phyloP scores from a whole-genome alignment of 1,140 invertebrate species.

The Penaeus indicus region DNA sequence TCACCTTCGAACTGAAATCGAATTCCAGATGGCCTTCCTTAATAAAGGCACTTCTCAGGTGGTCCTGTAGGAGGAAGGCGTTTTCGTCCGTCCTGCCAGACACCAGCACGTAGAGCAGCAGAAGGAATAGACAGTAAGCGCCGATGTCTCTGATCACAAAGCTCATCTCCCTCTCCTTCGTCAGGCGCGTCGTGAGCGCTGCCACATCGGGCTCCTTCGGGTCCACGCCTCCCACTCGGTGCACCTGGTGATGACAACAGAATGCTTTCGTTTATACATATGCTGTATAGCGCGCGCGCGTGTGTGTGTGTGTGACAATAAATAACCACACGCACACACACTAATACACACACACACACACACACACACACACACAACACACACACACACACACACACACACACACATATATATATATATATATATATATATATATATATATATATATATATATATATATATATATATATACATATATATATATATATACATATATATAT shows the following conservation, averaged over 20 bases:
- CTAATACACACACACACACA: not conserved
- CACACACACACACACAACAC: not conserved
- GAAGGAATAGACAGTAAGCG: constrained; percentile 70
- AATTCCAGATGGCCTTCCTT: constrained; percentile 38
- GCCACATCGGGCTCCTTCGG: constrained; percentile 12
- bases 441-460: too few relatives aligned
- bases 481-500: too few relatives aligned
- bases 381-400: constrained; percentile 1
- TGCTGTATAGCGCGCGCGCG: not conserved
- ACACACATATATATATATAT: not conserved
- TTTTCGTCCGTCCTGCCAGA: constrained; percentile 72
- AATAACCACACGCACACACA: not conserved
- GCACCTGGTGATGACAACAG: not conserved
- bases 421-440: too few relatives aligned
- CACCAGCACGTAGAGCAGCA: constrained; percentile 72
- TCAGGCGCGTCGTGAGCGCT: constrained; percentile 32
- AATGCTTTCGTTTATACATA: not conserved
- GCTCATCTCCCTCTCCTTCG: constrained; percentile 58
- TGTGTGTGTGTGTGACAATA: not conserved
- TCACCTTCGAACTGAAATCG: constrained; percentile 38
- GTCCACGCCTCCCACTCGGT: constrained; percentile 48
- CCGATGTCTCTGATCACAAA: constrained; percentile 53
- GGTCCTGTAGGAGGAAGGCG: constrained; percentile 71
- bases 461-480: too few relatives aligned
- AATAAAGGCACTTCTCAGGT: constrained; percentile 72